phyloP scores from a whole-genome alignment of 2,888 invertebrate genomes.

The Uropetala carovei region DNA sequence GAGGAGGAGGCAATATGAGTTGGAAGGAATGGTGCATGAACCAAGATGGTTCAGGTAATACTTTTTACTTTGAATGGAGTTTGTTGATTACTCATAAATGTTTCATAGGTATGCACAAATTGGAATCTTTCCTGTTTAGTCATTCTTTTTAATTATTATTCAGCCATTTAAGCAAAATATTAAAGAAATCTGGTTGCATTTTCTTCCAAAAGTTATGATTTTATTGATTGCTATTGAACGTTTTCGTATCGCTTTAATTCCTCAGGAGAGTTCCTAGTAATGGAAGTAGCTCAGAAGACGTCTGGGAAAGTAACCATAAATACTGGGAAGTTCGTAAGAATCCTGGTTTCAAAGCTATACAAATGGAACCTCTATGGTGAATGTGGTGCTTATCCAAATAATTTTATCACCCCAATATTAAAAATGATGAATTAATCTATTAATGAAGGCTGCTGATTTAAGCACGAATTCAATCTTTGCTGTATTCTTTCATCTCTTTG shows the following conservation, averaged over 20 bases:
- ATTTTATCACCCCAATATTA: slow-evolving; percentile 4
- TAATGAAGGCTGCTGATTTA: not conserved
- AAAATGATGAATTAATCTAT: not conserved
- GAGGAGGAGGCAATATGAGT: slow-evolving; percentile 80
- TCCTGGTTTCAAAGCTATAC: slow-evolving; percentile 80
- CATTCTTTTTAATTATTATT: not conserved
- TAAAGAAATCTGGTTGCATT: too few relatives aligned
- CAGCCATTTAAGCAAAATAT: too few relatives aligned
- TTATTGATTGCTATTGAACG: too few relatives aligned
- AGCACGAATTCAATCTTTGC: not conserved
- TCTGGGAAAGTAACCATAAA: slow-evolving; percentile 84
- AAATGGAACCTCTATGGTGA: slow-evolving; percentile 82
- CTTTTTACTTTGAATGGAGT: too few relatives aligned
- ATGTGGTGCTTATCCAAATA: slow-evolving; percentile 71
- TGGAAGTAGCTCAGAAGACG: slow-evolving; percentile 78
- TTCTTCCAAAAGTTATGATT: too few relatives aligned
- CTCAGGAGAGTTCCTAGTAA: slow-evolving; percentile 75
- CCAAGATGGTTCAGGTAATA: slow-evolving; percentile 81
- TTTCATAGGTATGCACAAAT: not conserved
- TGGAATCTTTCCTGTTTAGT: not conserved
- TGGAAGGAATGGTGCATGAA: slow-evolving; percentile 75
- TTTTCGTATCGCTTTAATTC: slow-evolving; percentile 63
- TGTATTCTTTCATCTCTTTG: slow-evolving; percentile 32
- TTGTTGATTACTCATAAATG: too few relatives aligned
- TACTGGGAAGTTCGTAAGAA: slow-evolving; percentile 86